Evolutionary conservation across 2,888 invertebrate genomes (phyloP), one percentile per base, ranked within the genome.

Genomic region (Phanerotoma sp.): DNA sequence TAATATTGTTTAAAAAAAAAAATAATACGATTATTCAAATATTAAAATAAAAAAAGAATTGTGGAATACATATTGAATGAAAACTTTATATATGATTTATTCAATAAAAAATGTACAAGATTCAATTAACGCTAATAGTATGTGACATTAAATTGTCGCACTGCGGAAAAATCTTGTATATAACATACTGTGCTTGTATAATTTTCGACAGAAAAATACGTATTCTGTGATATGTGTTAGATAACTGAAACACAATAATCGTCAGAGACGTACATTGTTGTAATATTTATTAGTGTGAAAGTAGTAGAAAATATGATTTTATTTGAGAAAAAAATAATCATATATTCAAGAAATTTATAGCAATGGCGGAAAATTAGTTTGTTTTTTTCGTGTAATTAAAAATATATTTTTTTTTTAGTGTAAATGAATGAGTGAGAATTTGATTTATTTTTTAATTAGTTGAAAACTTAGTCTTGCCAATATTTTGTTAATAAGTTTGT

Each of bases 401-500:
- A n/a, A n/a, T n/a, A n/a, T n/a, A n/a, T n/a, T n/a, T n/a, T n/a
- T 46, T 33, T 28, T 13, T 48, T 42, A 30, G 33, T 46, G 21
- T 30, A 37, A 41, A 33, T 40, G 16, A 38, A 28, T 38, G 25
- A 35, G 42, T 10, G 41, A 57, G 55, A 56, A 51, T 51, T 21
- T 18, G 25, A 30, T 30, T 40, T 3, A 28, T 18, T 32, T 59
- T 49, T 47, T 50, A 52, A 53, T 57, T 50, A 51, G 44, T 54
- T 53, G 54, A 65, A 67, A 71, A 66, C 66, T 66, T 69, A 70
- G 75, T 74, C 74, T 77, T 74, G 76, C 75, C 75, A 77, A 75
- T 72, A 70, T 72, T 74, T 71, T 72, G 72, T 76, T 74, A 70
- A 72, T 76, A 73, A 72, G 74, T 76, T 76, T 75, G 74, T 74